Evolutionary conservation across 2,113 vertebrate genomes (phyloP).

Genomic region (Toxostoma redivivum): DNA sequence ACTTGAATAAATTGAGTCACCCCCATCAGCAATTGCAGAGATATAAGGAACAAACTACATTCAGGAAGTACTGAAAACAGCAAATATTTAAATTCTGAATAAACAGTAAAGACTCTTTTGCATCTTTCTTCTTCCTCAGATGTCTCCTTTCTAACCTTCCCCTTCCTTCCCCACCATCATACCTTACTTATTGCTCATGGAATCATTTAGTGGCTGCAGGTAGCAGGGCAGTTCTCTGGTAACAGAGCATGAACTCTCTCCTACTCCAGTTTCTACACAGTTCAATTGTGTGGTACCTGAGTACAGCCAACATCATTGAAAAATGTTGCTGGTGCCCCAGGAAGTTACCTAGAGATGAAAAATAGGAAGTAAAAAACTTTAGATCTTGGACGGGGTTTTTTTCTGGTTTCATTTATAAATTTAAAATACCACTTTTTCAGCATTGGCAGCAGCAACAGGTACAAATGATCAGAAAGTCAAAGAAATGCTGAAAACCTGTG

Average conservation of each 20-base stretch:
- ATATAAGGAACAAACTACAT: background rate
- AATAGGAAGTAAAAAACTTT: background rate
- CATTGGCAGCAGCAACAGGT: background rate
- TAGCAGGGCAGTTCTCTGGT: background rate
- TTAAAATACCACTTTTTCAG: background rate
- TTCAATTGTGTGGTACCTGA: background rate
- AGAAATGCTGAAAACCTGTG: background rate
- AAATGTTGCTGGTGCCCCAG: background rate
- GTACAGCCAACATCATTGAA: background rate
- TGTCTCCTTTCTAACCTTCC: background rate
- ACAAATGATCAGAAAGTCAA: background rate
- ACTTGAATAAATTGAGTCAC: background rate
- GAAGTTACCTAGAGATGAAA: background rate
- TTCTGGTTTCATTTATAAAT: background rate
- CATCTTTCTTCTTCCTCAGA: background rate
- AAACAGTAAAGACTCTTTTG: background rate
- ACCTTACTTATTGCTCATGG: background rate
- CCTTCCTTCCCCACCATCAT: background rate
- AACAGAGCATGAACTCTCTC: background rate
- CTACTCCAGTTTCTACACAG: background rate
- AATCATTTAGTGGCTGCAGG: background rate
- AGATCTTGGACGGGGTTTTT: accelerated
- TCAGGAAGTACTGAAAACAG: background rate
- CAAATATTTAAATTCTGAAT: background rate
- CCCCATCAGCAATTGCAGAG: background rate